Evolutionary conservation across 2,888 invertebrate species (phyloP), one percentile per base, ranked within the genome.

Genomic region (Chelonus formosanus): DNA sequence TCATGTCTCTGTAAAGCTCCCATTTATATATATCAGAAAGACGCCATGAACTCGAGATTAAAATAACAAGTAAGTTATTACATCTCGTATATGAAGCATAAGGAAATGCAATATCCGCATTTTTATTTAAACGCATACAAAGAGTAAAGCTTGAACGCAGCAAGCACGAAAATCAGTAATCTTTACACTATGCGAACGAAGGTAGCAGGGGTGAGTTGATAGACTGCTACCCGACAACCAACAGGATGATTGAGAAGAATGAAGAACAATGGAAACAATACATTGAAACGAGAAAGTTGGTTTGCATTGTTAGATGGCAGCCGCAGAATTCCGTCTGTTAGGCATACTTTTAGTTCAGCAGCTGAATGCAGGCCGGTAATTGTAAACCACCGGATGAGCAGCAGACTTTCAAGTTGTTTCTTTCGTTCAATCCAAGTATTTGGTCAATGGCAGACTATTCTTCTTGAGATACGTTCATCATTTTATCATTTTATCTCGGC

Each of bases 281-380:
- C 80, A 77, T 77, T 77, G 78, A 79, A 79, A 81, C 76, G 81
- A 79, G 78, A 80, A 80, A 80, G 78, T 79, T 79, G 80, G 81
- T 81, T 79, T 80, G 80, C 79, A 80, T 80, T 80, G 80, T 80
- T 78, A 77, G 75, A 76, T 75, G 76, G 77, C 74, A 74, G 74
- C 73, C 70, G 72, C 69, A 55, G 61, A 69, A 72, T 68, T 70
- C 52, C 67, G 67, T 63, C 72, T 70, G 67, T 74, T 69, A 69
- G 68, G 60, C 68, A 58, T 47, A 60, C 63, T 65, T 52, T 60
- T 52, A 40, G 63, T 47, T 67, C 63, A 62, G 20, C 53, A 69
- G 60, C 59, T 56, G 67, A 56, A 63, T 59, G 63, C 60, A 63
- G 58, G 64, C 69, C 62, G 53, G 48, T 56, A 73, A 75, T 75